Evolutionary conservation across 1,140 invertebrate species (phyloP).

Genomic region (Conopomorpha cramerella): DNA sequence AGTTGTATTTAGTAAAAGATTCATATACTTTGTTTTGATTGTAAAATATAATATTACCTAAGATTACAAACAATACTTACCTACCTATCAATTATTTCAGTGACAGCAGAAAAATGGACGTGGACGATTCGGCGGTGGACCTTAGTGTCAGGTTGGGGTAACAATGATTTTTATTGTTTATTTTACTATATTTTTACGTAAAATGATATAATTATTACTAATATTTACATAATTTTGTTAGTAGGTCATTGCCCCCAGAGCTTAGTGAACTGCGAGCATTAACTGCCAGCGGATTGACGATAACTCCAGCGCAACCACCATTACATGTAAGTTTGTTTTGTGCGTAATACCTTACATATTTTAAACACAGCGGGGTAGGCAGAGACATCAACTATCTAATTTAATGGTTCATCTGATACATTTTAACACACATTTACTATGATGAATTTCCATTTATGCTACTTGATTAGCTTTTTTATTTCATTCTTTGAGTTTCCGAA

Average conservation of each 20-base stretch:
- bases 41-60: too few relatives aligned
- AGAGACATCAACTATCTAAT: too few relatives aligned
- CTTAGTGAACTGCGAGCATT: constrained; percentile 51
- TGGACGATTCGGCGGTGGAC: constrained; percentile 73
- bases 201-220: background rate
- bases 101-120: constrained; percentile 57
- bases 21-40: too few relatives aligned
- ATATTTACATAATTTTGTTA: constrained; percentile 12
- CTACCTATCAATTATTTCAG: constrained; percentile 38
- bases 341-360: constrained; percentile 3
- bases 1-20: too few relatives aligned
- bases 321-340: constrained; percentile 38
- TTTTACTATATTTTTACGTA: constrained; percentile 2
- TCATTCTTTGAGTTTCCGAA: too few relatives aligned
- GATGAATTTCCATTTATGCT: too few relatives aligned
- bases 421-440: too few relatives aligned
- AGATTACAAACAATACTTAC: too few relatives aligned
- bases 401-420: too few relatives aligned
- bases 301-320: constrained; percentile 56
- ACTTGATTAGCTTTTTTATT: too few relatives aligned
- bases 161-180: constrained; percentile 8
- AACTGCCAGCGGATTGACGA: constrained; percentile 56
- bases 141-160: constrained; percentile 72
- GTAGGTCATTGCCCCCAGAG: constrained; percentile 53
- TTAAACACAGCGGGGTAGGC: too few relatives aligned